phyloP scores from a whole-genome alignment of 2,888 invertebrate genomes.

The Macrosiphum euphorbiae region DNA sequence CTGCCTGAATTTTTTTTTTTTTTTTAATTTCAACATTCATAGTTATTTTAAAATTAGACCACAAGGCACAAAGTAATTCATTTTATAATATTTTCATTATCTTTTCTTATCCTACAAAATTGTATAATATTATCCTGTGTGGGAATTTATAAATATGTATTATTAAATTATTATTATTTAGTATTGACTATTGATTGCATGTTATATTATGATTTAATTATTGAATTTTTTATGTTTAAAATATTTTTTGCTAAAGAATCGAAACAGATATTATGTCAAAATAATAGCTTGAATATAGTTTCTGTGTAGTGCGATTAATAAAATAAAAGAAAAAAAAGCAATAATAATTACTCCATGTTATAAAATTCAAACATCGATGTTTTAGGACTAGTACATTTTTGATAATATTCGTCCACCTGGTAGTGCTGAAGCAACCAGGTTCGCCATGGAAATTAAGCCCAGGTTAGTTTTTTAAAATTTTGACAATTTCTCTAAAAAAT shows the following conservation, averaged over 20 bases:
- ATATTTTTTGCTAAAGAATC: neutral
- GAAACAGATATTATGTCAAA: neutral
- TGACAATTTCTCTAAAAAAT: too few relatives aligned
- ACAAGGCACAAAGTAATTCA: neutral
- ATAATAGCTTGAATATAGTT: neutral
- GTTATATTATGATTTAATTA: neutral
- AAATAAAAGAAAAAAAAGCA: neutral
- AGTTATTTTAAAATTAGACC: neutral
- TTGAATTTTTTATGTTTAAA: neutral
- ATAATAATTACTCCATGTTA: too few relatives aligned
- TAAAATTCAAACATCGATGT: too few relatives aligned
- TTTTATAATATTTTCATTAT: neutral
- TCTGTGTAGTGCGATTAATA: neutral
- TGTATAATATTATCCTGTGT: neutral
- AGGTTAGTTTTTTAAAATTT: too few relatives aligned
- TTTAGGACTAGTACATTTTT: too few relatives aligned
- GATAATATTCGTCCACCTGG: too few relatives aligned
- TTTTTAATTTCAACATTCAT: neutral
- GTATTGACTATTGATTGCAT: too few relatives aligned
- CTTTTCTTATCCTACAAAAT: neutral
- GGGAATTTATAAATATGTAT: neutral
- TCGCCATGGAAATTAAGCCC: too few relatives aligned
- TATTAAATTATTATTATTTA: neutral
- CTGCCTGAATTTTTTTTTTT: neutral
- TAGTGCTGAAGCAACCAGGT: too few relatives aligned